Evolutionary conservation across 2,888 invertebrate genomes (phyloP), one percentile per base, ranked within the genome.

Genomic region (Acleris sparsana): DNA sequence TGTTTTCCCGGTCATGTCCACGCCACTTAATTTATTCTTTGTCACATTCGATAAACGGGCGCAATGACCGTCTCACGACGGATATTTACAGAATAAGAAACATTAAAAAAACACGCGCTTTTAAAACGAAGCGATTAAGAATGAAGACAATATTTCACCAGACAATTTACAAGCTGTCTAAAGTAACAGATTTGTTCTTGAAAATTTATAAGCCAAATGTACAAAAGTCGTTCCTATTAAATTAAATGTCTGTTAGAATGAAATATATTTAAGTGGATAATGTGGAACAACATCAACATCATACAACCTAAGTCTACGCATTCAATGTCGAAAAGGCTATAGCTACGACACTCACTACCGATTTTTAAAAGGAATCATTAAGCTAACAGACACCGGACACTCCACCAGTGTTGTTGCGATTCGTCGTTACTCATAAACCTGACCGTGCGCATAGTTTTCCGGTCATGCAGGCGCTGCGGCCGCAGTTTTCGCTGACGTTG

Each of bases 101-200:
- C 66, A 75, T 72, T 71, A 77, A 79, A 80, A 76, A 75, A 72
- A 69, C 57, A 70, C 46, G 43, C 49, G 29, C 16, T 73, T 79
- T 80, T 80, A 74, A 78, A 80, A 75, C 72, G 75, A 75, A 78
- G 74, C 77, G 80, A 84, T 84, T 83, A 84, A 83, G 73, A 73
- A 75, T 71, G 73, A 70, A 73, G 70, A 74, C 73, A 77, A 80
- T 80, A 80, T 81, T 79, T 83, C 80, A 84, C 72, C 82, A 68
- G 62, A 51, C 58, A 76, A 84, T 86, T 85, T 84, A 82, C 83
- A 69, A 66, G 66, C 76, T 74, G 79, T 76, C 75, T 76, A 73
- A 77, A 73, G 61, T 68, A 71, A 78, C 70, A 78, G 74, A 71
- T 75, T 75, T 72, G 77, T 78, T 72, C 65, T 64, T 62, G 65